Base-by-base conservation (phyloP, 1,140 invertebrate genomes). In the Macrocentrus cingulum region DNA sequence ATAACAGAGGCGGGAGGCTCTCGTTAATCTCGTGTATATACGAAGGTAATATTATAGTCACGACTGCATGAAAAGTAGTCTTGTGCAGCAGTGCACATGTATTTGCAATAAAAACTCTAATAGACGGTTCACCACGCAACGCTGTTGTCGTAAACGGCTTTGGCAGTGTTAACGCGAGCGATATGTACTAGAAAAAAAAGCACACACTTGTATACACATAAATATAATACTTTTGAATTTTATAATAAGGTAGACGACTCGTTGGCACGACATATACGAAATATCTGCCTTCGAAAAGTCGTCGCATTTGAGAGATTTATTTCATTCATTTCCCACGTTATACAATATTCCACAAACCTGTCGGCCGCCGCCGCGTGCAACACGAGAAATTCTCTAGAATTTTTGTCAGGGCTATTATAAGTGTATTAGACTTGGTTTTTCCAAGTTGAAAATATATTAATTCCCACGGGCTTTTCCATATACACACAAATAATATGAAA, bases 191-290 rank as follows among this genome's bases (percentile, higher is more conserved):
- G 11, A 34, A 34, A 6, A 34, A 7, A 34, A 34, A 34, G 29
- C 29, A 34, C 6, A 34, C 6, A 34, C 29, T 34, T 7, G 6
- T 7, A 7, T 34, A n/a, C n/a, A n/a, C n/a, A 34, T 34, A 34
- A 34, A 6, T 34, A 34, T 34, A 34, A 7, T 11, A 11, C 29
- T 34, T 34, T 49, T 45, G 56, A 56, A 52, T 56, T 56, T 61
- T 61, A 54, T 61, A 61, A 61, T 61, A 53, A 61, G 59, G 42
- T 49, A 56, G 53, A 56, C 23, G 53, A 56, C 39, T 45, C 20
- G 25, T 45, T 41, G 37, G 39, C 53, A 45, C 55, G 54, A 19
- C 16, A 53, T 34, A 34, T 34, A 45, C 29, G 6, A 34, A 7
- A 34, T 34, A 11, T 34, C 6, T 34, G 29, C 11, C 6, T 34